Evolutionary conservation across 2,797 vertebrate species (phyloP).

Genomic region (Antrozous pallidus): DNA sequence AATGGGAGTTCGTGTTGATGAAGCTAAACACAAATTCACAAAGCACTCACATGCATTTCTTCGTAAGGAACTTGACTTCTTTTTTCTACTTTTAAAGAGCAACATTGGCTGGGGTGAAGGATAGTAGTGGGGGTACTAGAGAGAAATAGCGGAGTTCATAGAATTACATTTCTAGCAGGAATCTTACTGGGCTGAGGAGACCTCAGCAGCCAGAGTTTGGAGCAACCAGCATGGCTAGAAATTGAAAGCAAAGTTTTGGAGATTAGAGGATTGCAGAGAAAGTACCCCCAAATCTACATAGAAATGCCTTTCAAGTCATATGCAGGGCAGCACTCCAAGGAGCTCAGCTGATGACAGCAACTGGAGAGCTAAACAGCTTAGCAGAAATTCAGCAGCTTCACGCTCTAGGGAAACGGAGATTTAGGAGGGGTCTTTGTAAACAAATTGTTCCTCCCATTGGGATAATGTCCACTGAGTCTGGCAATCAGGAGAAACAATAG

Average conservation of each 20-base stretch:
- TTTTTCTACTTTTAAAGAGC: background rate
- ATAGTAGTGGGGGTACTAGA: background rate
- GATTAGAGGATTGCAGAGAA: background rate
- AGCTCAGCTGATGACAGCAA: background rate
- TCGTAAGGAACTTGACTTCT: background rate
- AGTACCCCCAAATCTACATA: background rate
- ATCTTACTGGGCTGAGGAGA: background rate
- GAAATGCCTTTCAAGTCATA: background rate
- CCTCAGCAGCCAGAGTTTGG: background rate
- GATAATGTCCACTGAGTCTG: background rate
- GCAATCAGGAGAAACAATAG: background rate
- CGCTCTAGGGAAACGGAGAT: background rate
- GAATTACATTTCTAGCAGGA: background rate
- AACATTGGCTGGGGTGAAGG: background rate
- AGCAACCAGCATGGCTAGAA: background rate
- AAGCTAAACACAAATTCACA: background rate
- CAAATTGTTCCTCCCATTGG: background rate
- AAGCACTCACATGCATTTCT: background rate
- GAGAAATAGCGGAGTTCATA: constrained; percentile 5
- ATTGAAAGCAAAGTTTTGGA: background rate
- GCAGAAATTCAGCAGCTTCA: background rate
- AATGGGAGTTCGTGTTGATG: background rate
- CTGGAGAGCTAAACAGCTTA: background rate
- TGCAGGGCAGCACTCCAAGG: background rate
- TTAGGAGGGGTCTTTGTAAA: background rate